Evolutionary conservation across 2,888 invertebrate genomes (phyloP), one percentile per base, ranked within the genome.

Genomic region (Yponomeuta cagnagella): DNA sequence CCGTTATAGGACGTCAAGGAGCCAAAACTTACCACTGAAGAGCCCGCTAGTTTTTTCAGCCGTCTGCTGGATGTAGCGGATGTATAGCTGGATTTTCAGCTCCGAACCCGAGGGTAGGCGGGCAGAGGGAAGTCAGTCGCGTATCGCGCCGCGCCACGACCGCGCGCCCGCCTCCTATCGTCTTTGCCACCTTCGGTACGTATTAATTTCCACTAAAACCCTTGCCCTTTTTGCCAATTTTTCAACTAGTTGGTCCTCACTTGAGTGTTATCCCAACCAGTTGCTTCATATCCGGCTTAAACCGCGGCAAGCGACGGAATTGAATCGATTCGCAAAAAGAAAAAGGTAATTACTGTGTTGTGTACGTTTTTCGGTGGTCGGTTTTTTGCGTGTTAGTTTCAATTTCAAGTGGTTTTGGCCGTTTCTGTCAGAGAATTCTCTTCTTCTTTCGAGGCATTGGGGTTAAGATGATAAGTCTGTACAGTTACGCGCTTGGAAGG

Each of bases 121-220:
- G 52, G 52, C 52, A 5, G 52, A 58, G 77, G 73, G 10, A 15
- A 10, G 67, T 31, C 85, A 87, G 87, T 87, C 83, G 79, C 77
- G 75, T 74, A 75, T 74, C 80, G 80, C 80, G 79, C 80, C 84
- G 86, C 87, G 86, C 78, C 80, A 81, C 73, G 78, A 73, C 73
- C 85, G 85, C 86, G 84, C 85, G 85, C 76, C 73, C 71, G 68
- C 43, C 15, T 30, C 9, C 76, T 74, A 75, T 71, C 73, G 72
- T 72, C 76, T 69, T 72, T 74, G 72, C 74, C 72, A 43, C 67
- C 67, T 12, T 43, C 67, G 65, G 65, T 65, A 65, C 65, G 65
- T 65, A 65, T 65, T 65, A n/a, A 12, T 63, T 65, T 65, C 65
- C 33, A 30, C 12, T 65, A 65, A 58, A 58, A 58, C 3, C 52